Conservation (phyloP, 2,113 vertebrate genomes). For the Pedetes capensis region DNA sequence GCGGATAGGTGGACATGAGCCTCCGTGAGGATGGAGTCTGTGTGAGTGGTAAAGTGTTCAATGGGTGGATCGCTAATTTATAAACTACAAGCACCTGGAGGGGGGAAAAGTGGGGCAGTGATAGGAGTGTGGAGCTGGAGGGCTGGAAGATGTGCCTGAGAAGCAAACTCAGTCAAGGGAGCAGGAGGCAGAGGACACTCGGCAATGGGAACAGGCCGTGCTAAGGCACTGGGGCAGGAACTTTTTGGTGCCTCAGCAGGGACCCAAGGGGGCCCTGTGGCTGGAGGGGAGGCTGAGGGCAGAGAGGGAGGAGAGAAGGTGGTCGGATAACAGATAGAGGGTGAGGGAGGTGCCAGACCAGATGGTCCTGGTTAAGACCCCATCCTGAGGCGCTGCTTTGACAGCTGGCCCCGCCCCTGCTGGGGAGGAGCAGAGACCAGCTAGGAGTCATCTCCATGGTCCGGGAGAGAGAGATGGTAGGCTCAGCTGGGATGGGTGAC, state of each 20-base stretch:
- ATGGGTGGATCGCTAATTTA: too few species aligned
- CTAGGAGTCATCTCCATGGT: fast-evolving
- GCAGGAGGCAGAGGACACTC: background rate
- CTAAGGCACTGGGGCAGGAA: background rate
- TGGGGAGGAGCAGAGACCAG: background rate
- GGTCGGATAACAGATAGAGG: background rate
- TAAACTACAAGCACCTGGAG: too few species aligned
- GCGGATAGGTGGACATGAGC: too few species aligned
- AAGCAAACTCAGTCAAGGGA: background rate
- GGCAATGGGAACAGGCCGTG: fast-evolving
- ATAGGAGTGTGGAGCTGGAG: too few species aligned
- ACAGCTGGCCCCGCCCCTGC: too few species aligned
- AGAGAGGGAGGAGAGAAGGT: background rate
- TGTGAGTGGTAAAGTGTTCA: too few species aligned
- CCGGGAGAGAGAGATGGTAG: fast-evolving
- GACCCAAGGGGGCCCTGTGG: background rate
- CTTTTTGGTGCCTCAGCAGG: background rate
- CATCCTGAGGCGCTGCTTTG: too few species aligned
- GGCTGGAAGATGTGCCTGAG: background rate
- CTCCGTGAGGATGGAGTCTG: too few species aligned
- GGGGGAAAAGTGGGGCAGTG: background rate
- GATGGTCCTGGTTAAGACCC: background rate
- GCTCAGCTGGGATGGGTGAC: background rate
- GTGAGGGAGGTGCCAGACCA: background rate
- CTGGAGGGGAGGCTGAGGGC: background rate